phyloP scores from a whole-genome alignment of 2,113 vertebrate genomes.

The Heterocephalus glaber region DNA sequence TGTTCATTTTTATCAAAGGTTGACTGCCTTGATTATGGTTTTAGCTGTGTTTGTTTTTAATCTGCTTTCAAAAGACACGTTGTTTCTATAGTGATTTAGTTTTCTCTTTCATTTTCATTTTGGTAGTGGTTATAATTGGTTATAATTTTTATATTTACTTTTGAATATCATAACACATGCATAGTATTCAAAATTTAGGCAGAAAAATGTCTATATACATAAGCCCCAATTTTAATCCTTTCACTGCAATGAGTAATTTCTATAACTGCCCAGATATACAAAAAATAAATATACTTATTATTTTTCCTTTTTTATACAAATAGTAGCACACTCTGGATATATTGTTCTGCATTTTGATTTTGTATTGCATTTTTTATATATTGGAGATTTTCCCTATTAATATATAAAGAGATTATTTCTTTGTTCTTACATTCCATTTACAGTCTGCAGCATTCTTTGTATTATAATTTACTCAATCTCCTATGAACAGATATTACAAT shows the following conservation, averaged over 20 bases:
- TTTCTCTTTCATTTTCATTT: slow-evolving; percentile 34
- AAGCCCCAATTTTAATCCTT: neutral
- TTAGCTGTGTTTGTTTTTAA: neutral
- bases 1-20: neutral
- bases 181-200: slow-evolving; percentile 2
- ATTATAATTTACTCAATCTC: neutral
- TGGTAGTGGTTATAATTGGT: neutral
- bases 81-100: slow-evolving; percentile 33
- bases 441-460: neutral
- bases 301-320: neutral
- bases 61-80: neutral
- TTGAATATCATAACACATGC: neutral
- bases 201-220: neutral
- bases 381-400: slow-evolving; percentile 11
- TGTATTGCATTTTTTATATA: neutral
- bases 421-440: neutral
- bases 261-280: neutral
- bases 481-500: neutral
- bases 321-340: neutral
- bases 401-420: neutral
- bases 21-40: neutral
- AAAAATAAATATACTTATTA: slow-evolving; percentile 6
- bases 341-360: slow-evolving; percentile 7
- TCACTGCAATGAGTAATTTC: neutral
- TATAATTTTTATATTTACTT: slow-evolving; percentile 25